These are phyloP conservation scores for Eristalis pertinax DNA, from an alignment of 2,888 invertebrate species.

Conservation along the genomic window DNA sequence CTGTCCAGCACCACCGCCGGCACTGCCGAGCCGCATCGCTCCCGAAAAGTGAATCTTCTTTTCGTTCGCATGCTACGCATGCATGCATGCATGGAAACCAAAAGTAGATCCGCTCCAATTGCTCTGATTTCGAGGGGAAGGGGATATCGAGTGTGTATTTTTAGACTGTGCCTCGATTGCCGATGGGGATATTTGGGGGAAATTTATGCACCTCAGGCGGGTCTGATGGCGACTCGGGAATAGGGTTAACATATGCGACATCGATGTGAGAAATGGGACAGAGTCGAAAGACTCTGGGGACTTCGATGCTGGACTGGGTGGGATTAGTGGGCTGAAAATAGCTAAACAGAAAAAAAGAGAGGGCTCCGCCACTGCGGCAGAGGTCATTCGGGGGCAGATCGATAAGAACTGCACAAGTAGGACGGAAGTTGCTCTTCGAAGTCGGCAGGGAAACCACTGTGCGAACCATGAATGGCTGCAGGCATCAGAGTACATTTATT, in stretches of 20 bases:
- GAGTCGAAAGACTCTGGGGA: slow-evolving; percentile 8
- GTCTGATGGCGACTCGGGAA: slow-evolving; percentile 24
- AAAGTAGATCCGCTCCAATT: slow-evolving; percentile 66
- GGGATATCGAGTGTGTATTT: slow-evolving; percentile 51
- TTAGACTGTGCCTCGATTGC: slow-evolving; percentile 31
- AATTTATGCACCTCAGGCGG: slow-evolving; percentile 62
- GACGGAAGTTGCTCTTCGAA: background rate
- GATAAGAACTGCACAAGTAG: background rate
- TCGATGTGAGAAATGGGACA: slow-evolving; percentile 61
- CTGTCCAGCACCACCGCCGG: slow-evolving; percentile 36
- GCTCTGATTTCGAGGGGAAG: slow-evolving; percentile 56
- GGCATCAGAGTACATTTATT: too few species aligned
- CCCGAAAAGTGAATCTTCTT: slow-evolving; percentile 60
- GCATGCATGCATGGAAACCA: slow-evolving; percentile 33
- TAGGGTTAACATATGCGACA: slow-evolving; percentile 67
- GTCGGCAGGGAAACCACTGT: background rate
- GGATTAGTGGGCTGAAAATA: slow-evolving; percentile 57
- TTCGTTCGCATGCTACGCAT: slow-evolving; percentile 36
- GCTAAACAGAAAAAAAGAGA: background rate
- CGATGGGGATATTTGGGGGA: slow-evolving; percentile 19
- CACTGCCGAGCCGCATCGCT: slow-evolving; percentile 11
- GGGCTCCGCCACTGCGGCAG: background rate
- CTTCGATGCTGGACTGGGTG: background rate
- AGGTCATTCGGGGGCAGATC: background rate
- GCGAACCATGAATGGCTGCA: background rate